Evolutionary conservation across 1,140 invertebrate genomes (phyloP), one percentile per base, ranked within the genome.

Genomic region (Heliconius nattereri): DNA sequence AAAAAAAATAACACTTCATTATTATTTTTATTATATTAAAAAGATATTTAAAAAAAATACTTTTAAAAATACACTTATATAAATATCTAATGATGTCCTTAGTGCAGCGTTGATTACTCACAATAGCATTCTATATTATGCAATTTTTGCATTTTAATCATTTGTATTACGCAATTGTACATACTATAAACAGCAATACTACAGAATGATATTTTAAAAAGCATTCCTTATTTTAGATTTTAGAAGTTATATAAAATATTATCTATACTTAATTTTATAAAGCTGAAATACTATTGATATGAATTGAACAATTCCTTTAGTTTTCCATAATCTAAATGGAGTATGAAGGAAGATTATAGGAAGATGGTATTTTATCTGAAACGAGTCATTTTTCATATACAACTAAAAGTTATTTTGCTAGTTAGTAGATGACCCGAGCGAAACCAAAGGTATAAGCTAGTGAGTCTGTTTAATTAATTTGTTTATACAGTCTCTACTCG

Each of bases 61-160:
- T 45, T 45, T 1, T 16, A 45, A 45, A 45, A 45, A 54, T 54
- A 54, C 54, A n/a, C 54, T 57, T 57, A 57, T 57, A 57, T 57
- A 20, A 66, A 66, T 26, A 66, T 7, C 60, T 66, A 29, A 29
- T 66, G 60, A 66, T 66, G 23, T 66, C 3, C 23, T 66, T 26
- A 26, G 60, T n/a, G 3, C 9, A 66, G 60, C 13, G 60, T 66
- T 29, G 60, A 66, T 66, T 66, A 29, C 23, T 66, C 60, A 66
- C 60, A 29, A 66, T 66, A 3, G 60, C 60, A 66, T 57, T 57
- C 26, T 29, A 26, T n/a, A 29, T 66, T 66, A 66, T 66, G 60
- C 57, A 60, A 60, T 66, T 66, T 66, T 66, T 66, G 57, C 57
- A 66, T 66, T 66, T 66, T 66, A 26, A 66, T 66, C 57, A 66